Base-by-base conservation (phyloP, 2,797 vertebrate species). In the Diceros bicornis region DNA sequence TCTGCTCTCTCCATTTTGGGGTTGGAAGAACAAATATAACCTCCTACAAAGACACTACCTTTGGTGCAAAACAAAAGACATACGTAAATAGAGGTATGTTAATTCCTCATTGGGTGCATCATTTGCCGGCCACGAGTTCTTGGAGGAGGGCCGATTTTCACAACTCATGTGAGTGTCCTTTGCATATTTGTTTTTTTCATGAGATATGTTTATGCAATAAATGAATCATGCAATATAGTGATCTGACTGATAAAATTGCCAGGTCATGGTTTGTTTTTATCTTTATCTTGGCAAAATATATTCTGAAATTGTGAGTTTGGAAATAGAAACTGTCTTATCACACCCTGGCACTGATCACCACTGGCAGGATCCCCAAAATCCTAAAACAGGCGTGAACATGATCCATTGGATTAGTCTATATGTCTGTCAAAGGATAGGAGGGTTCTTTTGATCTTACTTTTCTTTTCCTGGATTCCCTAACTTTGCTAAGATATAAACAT, bases 261-360 rank as follows among this genome's bases (percentile, higher is more conserved):
- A 61, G 68, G 87, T 57, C 75, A 41, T 64, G 4, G 21, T 74
- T 83, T 96, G 55, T 68, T 94, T 89, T 90, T 62, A 78, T 84
- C 81, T 88, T 92, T 68, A 32, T 34, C 82, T 94, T 94, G n/a
- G 44, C 41, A 77, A 95, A 74, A 93, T 85, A 64, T 59, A 50
- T 82, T 82, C 68, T 91, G 82, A 82, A 97, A 79, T 62, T 82
- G 52, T 71, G 66, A 92, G 20, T 92, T 71, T 88, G 62, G 94
- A 90, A 94, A 94, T 34, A 57, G 52, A 72, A 78, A 47, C 69
- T 37, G 52, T 57, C 90, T 92, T 61, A 14, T 5, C 68, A 50
- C 1, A 29, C 8, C 9, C 69, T 61, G 74, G 37, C 71, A 55
- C 50, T 27, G 23, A 69, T 37, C 52, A 83, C 44, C 34, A 41